Percentiles rank a stretch among this genome's conserved stretches.
phyloP scores from a whole-genome alignment of 2,113 vertebrate species.

The Psophia crepitans region DNA sequence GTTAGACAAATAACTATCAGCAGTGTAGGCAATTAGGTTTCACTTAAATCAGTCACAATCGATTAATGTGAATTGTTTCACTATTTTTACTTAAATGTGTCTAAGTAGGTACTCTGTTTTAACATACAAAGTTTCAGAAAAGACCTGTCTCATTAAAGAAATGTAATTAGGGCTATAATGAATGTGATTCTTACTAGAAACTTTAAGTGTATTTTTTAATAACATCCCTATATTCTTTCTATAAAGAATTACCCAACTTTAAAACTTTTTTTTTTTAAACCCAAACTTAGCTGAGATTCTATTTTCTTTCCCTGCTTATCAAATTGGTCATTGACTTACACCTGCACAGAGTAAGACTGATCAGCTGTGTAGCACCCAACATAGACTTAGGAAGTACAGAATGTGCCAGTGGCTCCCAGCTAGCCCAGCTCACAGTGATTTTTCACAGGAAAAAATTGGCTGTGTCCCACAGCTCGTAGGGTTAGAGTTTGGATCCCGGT shows the following conservation, averaged over 20 bases:
- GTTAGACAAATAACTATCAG: conserved; percentile 16
- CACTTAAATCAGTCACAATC: conserved; percentile 32
- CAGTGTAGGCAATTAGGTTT: not conserved
- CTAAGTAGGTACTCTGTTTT: not conserved
- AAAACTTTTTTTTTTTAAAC: not conserved
- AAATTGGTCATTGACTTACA: not conserved
- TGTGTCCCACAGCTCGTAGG: not conserved
- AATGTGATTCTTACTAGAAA: not conserved
- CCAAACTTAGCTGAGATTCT: not conserved
- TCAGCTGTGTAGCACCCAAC: not conserved
- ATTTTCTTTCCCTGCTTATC: not conserved
- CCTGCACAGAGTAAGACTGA: not conserved
- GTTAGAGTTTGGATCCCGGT: not conserved
- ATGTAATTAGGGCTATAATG: not conserved
- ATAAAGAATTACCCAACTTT: not conserved
- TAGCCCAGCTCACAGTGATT: not conserved
- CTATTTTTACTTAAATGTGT: not conserved
- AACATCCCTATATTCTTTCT: not conserved
- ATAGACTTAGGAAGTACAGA: not conserved
- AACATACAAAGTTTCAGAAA: conserved; percentile 7
- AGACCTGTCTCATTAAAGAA: not conserved
- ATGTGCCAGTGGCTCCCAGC: not conserved
- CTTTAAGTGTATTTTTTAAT: not conserved
- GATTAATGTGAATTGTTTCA: not conserved
- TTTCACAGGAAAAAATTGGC: not conserved